phyloP scores from a whole-genome alignment of 2,113 vertebrate species.

The Aspidoscelis tigris region DNA sequence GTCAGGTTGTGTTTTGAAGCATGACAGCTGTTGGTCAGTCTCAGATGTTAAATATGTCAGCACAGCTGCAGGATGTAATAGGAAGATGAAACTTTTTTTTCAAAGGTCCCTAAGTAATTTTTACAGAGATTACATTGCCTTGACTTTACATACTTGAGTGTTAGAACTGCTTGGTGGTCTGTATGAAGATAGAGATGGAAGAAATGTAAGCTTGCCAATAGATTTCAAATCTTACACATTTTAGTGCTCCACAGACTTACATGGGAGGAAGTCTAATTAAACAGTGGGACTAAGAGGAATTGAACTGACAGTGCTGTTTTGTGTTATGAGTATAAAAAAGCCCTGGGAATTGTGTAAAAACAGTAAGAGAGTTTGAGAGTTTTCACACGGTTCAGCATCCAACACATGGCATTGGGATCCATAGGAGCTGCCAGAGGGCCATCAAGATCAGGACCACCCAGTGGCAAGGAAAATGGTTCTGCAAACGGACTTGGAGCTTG shows the following conservation, averaged over 20 bases:
- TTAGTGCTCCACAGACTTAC: background rate
- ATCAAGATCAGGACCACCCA: no score
- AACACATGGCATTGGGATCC: no score
- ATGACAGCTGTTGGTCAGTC: constrained; percentile 38
- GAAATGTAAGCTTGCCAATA: background rate
- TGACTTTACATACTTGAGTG: background rate
- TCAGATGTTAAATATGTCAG: constrained; percentile 33
- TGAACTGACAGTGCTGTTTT: background rate
- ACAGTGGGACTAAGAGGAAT: background rate
- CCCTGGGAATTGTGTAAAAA: background rate
- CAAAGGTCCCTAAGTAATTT: background rate
- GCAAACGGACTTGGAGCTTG: no score
- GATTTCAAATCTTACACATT: background rate
- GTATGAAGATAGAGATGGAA: background rate
- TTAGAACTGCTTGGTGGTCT: constrained; percentile 17
- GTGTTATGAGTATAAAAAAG: background rate
- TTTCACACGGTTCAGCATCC: background rate
- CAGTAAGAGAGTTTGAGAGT: background rate
- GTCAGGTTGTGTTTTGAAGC: constrained; percentile 32
- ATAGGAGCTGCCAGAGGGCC: background rate
- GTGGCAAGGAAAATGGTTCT: no score
- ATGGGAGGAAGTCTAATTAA: background rate
- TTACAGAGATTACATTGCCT: constrained; percentile 21
- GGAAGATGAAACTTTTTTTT: constrained; percentile 29
- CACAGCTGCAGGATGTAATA: constrained; percentile 32